These are phyloP conservation scores for Apogon talboti DNA, from an alignment of 2,797 vertebrate genomes.

Conservation along the genomic window DNA sequence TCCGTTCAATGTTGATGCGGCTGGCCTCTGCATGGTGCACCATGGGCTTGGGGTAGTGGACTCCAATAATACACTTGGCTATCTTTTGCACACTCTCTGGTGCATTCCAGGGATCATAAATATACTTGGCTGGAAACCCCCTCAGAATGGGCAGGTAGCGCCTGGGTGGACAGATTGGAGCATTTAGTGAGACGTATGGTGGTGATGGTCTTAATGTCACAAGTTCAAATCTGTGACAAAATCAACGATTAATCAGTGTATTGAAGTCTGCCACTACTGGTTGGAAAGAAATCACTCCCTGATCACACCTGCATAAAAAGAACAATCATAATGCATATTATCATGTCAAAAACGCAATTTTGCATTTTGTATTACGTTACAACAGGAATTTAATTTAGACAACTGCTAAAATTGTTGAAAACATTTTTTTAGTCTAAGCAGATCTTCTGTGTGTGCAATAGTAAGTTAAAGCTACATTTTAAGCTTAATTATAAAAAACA, in stretches of 20 bases:
- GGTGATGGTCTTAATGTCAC: not conserved
- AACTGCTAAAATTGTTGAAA: not conserved
- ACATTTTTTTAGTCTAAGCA: too few species aligned
- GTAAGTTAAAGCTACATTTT: too few species aligned
- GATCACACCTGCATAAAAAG: too few species aligned
- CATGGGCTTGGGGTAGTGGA: constrained; percentile 97
- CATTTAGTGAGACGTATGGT: not conserved
- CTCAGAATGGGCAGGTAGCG: constrained; percentile 94
- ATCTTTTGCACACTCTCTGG: constrained; percentile 93
- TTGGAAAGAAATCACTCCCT: not conserved
- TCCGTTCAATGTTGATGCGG: constrained; percentile 95
- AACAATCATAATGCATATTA: not conserved
- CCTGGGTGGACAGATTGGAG: constrained; percentile 66
- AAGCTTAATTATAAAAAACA: not conserved
- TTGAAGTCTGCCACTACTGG: not conserved
- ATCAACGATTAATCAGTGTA: not conserved
- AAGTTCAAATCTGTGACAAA: not conserved
- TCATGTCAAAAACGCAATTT: too few species aligned
- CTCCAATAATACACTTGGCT: constrained; percentile 93
- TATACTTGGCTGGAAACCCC: constrained; percentile 97
- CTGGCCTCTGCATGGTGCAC: constrained; percentile 95
- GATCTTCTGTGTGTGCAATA: too few species aligned
- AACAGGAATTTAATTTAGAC: not conserved
- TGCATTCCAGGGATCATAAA: constrained; percentile 98
- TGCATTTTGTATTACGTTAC: too few species aligned